Evolutionary conservation across 2,888 invertebrate species (phyloP), one percentile per base, ranked within the genome.

Genomic region (Cotesia congregata): DNA sequence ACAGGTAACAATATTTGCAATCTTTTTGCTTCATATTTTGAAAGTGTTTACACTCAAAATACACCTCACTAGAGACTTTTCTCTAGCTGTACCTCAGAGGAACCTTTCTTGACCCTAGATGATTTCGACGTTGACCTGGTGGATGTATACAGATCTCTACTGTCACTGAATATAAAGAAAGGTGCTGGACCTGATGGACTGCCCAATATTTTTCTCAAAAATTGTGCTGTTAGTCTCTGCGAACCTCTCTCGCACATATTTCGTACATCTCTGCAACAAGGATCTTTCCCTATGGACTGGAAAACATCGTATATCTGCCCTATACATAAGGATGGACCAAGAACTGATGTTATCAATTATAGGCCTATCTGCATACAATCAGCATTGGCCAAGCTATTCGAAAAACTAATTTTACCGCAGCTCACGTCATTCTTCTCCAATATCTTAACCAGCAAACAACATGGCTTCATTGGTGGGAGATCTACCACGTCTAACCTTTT

Each of bases 161-260:
- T 6, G 1, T 41, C 41, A 1, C 67, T 74, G 9, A 67, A 74
- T 6, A 40, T 60, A 1, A 60, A 67, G 3, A 73, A 76, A 17
- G 62, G 69, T 12, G 30, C 69, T 30, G 76, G 79, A 7, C 77
- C 74, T 9, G 81, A 80, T 72, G 75, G 78, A 15, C 67, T 81
- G 4, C 81, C 81, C 9, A 72, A 70, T 1, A 7, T 72, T 1
- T 12, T 80, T 0, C 40, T 81, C 7, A 78, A 72, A 40, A 59
- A 69, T 1, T 76, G 77, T 40, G 41, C 60, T 1, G 20, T 61
- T 17, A 17, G 59, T 9, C 60, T 80, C 0, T 12, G 68, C 39
- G 60, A 61, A 15, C 77, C 77, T 9, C 68, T 80, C 6, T 5
- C 60, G 7, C 9, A 39, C 1, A 50, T 80, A 38, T 79, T 78